Evolutionary conservation across 2,797 vertebrate genomes (phyloP).

Genomic region (Melanotaenia nigrans): DNA sequence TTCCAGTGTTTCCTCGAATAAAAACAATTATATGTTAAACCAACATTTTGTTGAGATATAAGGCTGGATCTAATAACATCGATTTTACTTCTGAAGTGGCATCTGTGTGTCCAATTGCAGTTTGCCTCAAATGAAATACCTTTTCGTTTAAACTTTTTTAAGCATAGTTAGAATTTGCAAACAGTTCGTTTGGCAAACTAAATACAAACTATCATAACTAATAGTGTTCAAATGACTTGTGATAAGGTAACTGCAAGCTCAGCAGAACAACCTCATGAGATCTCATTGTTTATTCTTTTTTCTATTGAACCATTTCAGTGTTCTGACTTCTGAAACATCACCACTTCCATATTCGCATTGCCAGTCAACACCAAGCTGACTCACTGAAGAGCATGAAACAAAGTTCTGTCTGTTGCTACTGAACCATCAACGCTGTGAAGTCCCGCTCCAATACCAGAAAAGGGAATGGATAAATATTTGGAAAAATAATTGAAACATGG

Average conservation of each 20-base stretch:
- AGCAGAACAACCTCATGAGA: conserved; percentile 30
- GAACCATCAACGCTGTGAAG: conserved; percentile 65
- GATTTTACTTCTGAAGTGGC: too few relatives aligned
- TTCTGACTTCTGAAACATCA: conserved; percentile 31
- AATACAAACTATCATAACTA: not conserved
- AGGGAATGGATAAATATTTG: conserved; percentile 38
- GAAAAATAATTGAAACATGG: conserved; percentile 29
- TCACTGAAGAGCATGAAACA: conserved; percentile 66
- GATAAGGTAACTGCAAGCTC: conserved; percentile 29
- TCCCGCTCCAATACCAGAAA: conserved; percentile 27
- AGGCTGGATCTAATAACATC: too few relatives aligned
- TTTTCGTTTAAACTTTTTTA: too few relatives aligned
- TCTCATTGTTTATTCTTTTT: conserved; percentile 1
- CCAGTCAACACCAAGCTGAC: conserved; percentile 48
- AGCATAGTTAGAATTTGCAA: too few relatives aligned
- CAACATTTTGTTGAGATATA: too few relatives aligned
- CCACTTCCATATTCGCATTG: conserved; percentile 30
- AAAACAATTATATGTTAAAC: too few relatives aligned
- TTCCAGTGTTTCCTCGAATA: too few relatives aligned
- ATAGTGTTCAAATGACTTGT: conserved; percentile 25
- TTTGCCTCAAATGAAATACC: too few relatives aligned
- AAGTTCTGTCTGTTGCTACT: conserved; percentile 62
- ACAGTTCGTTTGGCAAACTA: too few relatives aligned
- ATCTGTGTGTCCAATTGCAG: too few relatives aligned
- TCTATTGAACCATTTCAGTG: conserved; percentile 23